Conservation (phyloP, 2,113 vertebrate species). For the Protobothrops mucrosquamatus region DNA sequence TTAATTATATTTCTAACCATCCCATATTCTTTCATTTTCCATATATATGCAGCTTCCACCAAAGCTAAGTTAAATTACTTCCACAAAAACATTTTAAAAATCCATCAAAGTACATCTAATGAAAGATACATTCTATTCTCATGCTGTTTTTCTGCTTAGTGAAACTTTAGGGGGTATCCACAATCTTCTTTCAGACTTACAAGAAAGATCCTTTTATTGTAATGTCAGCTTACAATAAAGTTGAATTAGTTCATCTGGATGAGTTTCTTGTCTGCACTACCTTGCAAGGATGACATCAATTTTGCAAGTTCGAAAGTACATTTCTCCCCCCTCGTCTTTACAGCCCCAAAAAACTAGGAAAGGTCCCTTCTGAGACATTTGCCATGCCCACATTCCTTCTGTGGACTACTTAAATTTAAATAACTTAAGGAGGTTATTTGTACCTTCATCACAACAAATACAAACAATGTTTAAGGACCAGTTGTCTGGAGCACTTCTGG, state of each 20-base stretch:
- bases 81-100: neutral
- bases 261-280: neutral
- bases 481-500: neutral
- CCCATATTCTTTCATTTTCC: neutral
- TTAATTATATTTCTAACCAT: neutral
- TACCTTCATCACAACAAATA: neutral
- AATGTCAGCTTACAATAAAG: neutral
- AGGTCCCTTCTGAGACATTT: neutral
- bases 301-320: neutral
- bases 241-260: neutral
- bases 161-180: neutral
- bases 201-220: neutral
- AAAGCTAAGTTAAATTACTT: neutral
- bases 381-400: neutral
- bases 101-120: neutral
- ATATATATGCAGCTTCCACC: neutral
- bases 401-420: neutral
- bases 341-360: neutral
- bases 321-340: neutral
- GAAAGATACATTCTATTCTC: neutral
- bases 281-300: neutral
- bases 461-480: neutral
- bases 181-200: neutral
- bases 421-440: neutral
- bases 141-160: neutral